Percentiles rank a stretch among this genome's conserved stretches.
Evolutionary conservation across 2,113 vertebrate genomes (phyloP).

Genomic region (Himantopus leucocephalus): DNA sequence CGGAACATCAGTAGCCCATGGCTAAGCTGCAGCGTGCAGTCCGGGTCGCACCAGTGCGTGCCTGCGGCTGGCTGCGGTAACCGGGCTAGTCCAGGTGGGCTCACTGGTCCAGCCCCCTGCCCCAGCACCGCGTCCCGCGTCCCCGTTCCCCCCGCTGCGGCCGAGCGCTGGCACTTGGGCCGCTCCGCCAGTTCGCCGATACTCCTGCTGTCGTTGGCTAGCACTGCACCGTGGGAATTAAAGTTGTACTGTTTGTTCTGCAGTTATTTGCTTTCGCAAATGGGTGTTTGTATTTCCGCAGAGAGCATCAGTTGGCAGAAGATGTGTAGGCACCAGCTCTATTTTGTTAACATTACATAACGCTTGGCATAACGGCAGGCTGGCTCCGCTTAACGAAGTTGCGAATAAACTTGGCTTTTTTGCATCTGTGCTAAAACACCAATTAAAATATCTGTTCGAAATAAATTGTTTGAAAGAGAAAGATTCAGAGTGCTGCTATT

Average conservation of each 20-base stretch:
- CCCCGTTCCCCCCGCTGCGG: accelerated
- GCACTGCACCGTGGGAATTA: neutral
- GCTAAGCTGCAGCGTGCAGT: neutral
- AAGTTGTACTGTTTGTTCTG: neutral
- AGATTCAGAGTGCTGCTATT: neutral
- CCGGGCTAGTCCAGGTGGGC: neutral
- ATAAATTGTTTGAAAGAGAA: neutral
- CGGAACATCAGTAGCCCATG: neutral
- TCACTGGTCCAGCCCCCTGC: no score
- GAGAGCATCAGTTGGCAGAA: neutral
- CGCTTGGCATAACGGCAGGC: neutral
- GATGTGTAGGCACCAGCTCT: neutral
- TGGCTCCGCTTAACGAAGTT: neutral
- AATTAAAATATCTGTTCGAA: neutral
- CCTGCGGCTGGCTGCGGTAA: neutral
- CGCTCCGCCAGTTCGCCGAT: neutral
- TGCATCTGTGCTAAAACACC: neutral
- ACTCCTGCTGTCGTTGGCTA: neutral
- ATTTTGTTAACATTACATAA: neutral
- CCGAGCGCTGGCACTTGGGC: neutral
- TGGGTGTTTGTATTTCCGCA: neutral
- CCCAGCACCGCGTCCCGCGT: neutral
- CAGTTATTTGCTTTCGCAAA: neutral
- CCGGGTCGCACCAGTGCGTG: neutral
- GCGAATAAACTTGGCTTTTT: neutral